Evolutionary conservation across 2,888 invertebrate genomes (phyloP), one percentile per base, ranked within the genome.

Genomic region (Blera fallax): DNA sequence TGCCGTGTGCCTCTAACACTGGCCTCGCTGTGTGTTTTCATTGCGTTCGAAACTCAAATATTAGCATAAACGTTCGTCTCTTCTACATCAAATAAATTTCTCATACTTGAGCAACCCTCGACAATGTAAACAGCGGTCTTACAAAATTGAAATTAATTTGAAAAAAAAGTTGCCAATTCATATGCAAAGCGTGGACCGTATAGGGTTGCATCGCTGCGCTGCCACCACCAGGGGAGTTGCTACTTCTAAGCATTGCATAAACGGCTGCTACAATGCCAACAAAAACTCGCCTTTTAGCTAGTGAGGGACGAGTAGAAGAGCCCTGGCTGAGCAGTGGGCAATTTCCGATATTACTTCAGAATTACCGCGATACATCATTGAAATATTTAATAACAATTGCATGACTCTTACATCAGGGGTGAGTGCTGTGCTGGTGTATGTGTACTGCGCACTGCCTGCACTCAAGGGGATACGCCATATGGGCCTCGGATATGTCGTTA

Each of bases 91-190:
- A 69, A 67, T 67, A 83, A 45, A 79, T 74, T 69, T 52, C 60
- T 79, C 80, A 65, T 74, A 73, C 80, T 74, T 58, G 74, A 80
- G 40, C 81, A 72, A 65, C 85, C 85, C 85, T 85, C 18, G 40
- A 65, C 76, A 76, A 21, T 81, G 85, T 77, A 85, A 85, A 85
- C 85, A 85, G 67, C 56, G 81, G 81, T 77, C 85, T 85, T 76
- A 81, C 70, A 72, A 85, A 85, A 85, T 85, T 80, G 85, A 85
- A 85, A 85, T 85, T 85, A 85, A 85, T 85, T 85, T 85, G 58
- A 85, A 77, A 73, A 70, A 65, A 56, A 56, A 73, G 67, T 81
- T 81, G 65, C 64, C 81, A 76, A 80, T 85, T 85, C 85, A 85
- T 85, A 85, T 85, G 85, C 85, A 85, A 77, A 85, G 43, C 64